Evolutionary conservation across 2,113 vertebrate species (phyloP), one percentile per base, ranked within the genome.

Genomic region (Myodes glareolus): DNA sequence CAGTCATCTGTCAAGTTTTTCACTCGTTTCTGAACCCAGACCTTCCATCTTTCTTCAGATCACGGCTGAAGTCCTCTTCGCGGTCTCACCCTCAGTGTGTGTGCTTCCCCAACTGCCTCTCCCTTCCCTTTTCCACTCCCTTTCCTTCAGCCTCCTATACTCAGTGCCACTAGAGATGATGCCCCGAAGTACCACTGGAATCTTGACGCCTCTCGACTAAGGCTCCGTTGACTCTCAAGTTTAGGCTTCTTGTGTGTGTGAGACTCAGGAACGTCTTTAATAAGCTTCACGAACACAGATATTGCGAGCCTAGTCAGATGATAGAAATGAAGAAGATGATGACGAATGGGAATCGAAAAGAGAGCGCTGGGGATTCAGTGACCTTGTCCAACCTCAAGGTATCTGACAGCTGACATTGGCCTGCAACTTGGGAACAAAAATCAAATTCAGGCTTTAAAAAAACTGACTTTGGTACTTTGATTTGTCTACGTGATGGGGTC

Each of bases 31-130:
- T 73, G 11, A n/a, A 42, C 29, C 63, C 27, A 82, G 14, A 47
- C 5, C 33, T 61, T 52, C 3, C 19, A 4, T 52, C 73, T 29
- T 21, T 91, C 36, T 87, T 55, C 65, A 16, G 33, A 8, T 47
- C 7, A 13, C 17, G 17, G n/a, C 27, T 16, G 67, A 27, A 4
- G 17, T 5, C 23, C 31, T 47, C 7, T 31, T 36, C 0, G 0
- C 3, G 3, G 7, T 27, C 47, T 63, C 39, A 39, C 45, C 12
- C 7, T 39, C 27, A 5, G 7, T 13, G 29, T 19, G 2, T 67
- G 31, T 45, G 27, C 13, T 19, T 90, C 19, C 29, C 33, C 2
- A 12, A 17, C 13, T 4, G 4, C 21, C 0, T 33, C 17, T 23
- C 7, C 39, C 7, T 72, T 58, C 86, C 55, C 2, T 1, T 33